Percentiles rank a stretch among this genome's conserved stretches.
phyloP scores from a whole-genome alignment of 1,140 invertebrate species.

The Anadara kagoshimensis region DNA sequence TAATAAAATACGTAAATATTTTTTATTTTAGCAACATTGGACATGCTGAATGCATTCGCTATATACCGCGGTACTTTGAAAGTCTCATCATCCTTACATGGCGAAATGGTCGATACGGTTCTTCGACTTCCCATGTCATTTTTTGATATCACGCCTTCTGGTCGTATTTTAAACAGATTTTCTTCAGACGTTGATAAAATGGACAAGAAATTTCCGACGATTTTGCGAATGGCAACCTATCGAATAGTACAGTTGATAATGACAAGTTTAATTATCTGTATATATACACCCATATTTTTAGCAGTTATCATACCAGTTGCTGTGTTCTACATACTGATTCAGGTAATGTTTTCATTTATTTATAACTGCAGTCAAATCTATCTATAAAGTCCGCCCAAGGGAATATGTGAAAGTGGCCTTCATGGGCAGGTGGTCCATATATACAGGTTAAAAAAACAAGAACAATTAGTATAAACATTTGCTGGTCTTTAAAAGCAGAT shows the following conservation, averaged over 20 bases:
- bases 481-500: no score
- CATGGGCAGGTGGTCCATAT: no score
- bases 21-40: no score
- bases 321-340: conserved; percentile 90
- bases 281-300: conserved; percentile 91
- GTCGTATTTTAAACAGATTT: conserved; percentile 80
- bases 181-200: conserved; percentile 76
- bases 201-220: conserved; percentile 68
- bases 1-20: no score
- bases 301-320: conserved; percentile 88
- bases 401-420: no score
- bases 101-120: conserved; percentile 80
- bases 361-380: no score
- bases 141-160: conserved; percentile 81
- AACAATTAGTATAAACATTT: no score
- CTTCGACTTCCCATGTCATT: conserved; percentile 76
- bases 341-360: no score
- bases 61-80: no score
- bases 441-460: no score
- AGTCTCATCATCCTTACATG: conserved; percentile 82
- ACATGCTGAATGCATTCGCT: no score
- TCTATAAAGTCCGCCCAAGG: no score
- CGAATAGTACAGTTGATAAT: conserved; percentile 83
- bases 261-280: conserved; percentile 91
- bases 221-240: conserved; percentile 62